Evolutionary conservation across 1,140 invertebrate genomes (phyloP).

Genomic region (Penaeus japonicus): DNA sequence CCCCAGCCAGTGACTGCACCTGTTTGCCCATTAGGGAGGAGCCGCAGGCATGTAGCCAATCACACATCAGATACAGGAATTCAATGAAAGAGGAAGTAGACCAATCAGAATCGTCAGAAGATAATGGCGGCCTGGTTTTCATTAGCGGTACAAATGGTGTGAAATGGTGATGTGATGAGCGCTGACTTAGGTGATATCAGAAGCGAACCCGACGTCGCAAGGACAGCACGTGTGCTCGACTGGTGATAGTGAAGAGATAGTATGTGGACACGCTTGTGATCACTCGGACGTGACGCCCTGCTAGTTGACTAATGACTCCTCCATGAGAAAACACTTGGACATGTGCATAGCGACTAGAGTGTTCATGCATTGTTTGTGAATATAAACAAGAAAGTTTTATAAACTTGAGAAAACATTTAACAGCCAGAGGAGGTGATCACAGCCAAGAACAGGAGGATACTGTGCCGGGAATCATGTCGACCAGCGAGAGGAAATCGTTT

Average conservation of each 20-base stretch:
- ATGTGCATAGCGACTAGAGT: too few relatives aligned
- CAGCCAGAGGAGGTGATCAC: neutral
- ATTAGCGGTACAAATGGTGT: slow-evolving; percentile 60
- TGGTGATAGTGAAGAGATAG: neutral
- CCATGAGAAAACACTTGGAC: too few relatives aligned
- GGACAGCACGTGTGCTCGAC: slow-evolving; percentile 1
- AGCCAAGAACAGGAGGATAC: neutral
- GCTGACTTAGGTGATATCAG: slow-evolving; percentile 46
- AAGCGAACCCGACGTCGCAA: slow-evolving; percentile 18
- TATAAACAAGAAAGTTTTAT: too few relatives aligned
- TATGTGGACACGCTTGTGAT: neutral
- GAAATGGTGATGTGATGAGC: slow-evolving; percentile 60
- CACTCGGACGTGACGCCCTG: too few relatives aligned
- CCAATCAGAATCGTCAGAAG: slow-evolving; percentile 36
- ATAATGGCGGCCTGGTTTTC: slow-evolving; percentile 59
- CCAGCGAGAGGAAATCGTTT: slow-evolving; percentile 58
- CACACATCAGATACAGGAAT: neutral
- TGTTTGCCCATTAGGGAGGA: slow-evolving; percentile 38
- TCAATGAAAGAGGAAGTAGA: slow-evolving; percentile 7
- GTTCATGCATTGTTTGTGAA: too few relatives aligned
- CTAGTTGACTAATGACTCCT: too few relatives aligned
- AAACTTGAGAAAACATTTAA: too few relatives aligned
- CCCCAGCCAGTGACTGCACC: slow-evolving; percentile 9
- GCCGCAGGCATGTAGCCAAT: slow-evolving; percentile 23
- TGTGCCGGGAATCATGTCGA: slow-evolving; percentile 14